Conservation (phyloP, 2,888 invertebrate genomes). For the Callyntrura sp. region DNA sequence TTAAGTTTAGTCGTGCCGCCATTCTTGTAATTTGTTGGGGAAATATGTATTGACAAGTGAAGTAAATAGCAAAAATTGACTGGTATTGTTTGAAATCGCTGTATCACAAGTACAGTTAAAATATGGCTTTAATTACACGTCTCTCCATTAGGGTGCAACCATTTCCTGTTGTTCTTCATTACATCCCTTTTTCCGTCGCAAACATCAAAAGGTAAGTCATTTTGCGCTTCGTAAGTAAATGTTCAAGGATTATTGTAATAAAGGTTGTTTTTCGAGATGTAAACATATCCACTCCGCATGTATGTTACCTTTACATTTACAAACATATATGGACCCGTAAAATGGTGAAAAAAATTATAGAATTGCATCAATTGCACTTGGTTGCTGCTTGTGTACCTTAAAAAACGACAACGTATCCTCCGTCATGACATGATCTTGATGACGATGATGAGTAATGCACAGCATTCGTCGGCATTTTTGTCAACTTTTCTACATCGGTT, state of each 20-base stretch:
- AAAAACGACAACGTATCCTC: constrained; percentile 16
- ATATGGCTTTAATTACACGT: not conserved
- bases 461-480: constrained; percentile 46
- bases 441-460: constrained; percentile 67
- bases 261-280: not conserved
- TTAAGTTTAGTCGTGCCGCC: too few relatives aligned
- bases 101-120: not conserved
- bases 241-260: constrained; percentile 3
- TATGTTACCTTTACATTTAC: not conserved
- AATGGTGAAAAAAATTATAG: not conserved
- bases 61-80: not conserved
- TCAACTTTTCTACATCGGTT: constrained; percentile 53
- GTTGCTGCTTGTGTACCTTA: not conserved
- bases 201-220: not conserved
- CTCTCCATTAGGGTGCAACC: not conserved
- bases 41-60: not conserved
- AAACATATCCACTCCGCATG: not conserved
- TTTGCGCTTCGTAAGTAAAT: constrained; percentile 49
- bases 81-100: not conserved
- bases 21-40: not conserved
- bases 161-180: constrained; percentile 47
- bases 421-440: not conserved
- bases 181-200: constrained; percentile 2
- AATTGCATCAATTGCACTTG: not conserved
- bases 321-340: not conserved